Evolutionary conservation across 2,888 invertebrate species (phyloP).

Genomic region (Drosophila maculinotata): DNA sequence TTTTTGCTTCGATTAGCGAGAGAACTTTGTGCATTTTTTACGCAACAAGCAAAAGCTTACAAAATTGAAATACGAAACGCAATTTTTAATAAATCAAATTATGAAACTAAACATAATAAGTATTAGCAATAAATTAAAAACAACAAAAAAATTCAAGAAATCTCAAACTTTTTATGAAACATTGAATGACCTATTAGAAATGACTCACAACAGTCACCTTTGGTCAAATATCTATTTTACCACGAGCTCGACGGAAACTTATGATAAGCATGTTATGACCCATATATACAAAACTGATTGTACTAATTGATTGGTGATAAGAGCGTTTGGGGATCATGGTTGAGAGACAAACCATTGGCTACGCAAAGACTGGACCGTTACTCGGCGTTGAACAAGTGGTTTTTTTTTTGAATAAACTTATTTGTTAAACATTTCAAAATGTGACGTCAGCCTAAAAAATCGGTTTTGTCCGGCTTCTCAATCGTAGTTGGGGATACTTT

Average conservation of each 20-base stretch:
- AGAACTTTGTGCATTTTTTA: slow-evolving; percentile 77
- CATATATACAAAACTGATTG: not conserved
- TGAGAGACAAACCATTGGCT: too few relatives aligned
- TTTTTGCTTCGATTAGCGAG: slow-evolving; percentile 79
- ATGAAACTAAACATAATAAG: slow-evolving; percentile 72
- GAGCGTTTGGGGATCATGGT: too few relatives aligned
- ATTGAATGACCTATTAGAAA: slow-evolving; percentile 3
- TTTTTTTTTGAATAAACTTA: too few relatives aligned
- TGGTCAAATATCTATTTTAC: slow-evolving; percentile 20
- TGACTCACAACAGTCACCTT: slow-evolving; percentile 1
- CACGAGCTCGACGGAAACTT: not conserved
- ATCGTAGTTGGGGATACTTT: too few relatives aligned
- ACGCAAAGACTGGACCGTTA: too few relatives aligned
- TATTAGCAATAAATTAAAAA: slow-evolving; percentile 76
- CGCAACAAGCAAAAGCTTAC: slow-evolving; percentile 76
- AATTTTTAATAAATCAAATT: slow-evolving; percentile 81
- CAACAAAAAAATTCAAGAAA: slow-evolving; percentile 21
- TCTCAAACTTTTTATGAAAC: not conserved
- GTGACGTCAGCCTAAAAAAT: too few relatives aligned
- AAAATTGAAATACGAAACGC: slow-evolving; percentile 78
- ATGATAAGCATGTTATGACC: slow-evolving; percentile 6
- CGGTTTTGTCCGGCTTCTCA: too few relatives aligned
- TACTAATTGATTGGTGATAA: not conserved
- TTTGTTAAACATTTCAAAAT: too few relatives aligned
- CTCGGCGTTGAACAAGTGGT: too few relatives aligned